A percentile compares a stretch with the other conserved stretches of the same genome.
Evolutionary conservation across 2,113 vertebrate genomes (phyloP).

Genomic region (Clinocottus analis): DNA sequence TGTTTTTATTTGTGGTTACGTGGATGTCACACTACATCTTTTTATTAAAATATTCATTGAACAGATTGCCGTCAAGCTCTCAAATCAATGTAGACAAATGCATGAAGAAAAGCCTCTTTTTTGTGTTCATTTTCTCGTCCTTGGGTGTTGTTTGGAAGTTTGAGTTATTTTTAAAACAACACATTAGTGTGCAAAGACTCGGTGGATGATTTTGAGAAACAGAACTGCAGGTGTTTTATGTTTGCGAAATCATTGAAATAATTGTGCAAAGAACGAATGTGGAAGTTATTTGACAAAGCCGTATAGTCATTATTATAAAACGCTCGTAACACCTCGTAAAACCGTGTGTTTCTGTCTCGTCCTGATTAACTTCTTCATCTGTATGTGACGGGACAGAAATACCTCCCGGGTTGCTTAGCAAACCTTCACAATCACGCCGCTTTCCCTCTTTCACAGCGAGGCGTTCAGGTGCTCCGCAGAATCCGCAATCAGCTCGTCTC

Average conservation of each 20-base stretch:
- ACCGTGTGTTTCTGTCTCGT: neutral
- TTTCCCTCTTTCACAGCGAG: neutral
- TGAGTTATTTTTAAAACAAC: neutral
- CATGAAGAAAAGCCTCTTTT: neutral
- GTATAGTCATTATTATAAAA: neutral
- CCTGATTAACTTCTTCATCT: conserved; percentile 10
- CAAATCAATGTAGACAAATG: neutral
- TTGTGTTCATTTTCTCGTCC: neutral
- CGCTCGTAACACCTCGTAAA: neutral
- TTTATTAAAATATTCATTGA: neutral
- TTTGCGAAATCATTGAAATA: neutral
- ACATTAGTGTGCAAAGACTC: neutral
- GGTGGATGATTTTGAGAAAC: neutral
- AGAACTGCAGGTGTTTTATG: rapidly evolving
- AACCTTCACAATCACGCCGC: neutral
- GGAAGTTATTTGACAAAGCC: neutral
- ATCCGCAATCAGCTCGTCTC: conserved; percentile 18
- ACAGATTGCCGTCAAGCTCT: neutral
- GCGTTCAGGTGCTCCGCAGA: conserved; percentile 5
- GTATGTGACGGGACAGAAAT: conserved; percentile 27
- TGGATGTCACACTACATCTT: neutral
- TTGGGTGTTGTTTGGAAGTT: too few species aligned
- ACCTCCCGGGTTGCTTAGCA: neutral
- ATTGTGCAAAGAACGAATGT: neutral
- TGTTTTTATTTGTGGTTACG: conserved; percentile 5